Evolutionary conservation across 2,113 vertebrate genomes (phyloP).

Genomic region (Saguinus midas): DNA sequence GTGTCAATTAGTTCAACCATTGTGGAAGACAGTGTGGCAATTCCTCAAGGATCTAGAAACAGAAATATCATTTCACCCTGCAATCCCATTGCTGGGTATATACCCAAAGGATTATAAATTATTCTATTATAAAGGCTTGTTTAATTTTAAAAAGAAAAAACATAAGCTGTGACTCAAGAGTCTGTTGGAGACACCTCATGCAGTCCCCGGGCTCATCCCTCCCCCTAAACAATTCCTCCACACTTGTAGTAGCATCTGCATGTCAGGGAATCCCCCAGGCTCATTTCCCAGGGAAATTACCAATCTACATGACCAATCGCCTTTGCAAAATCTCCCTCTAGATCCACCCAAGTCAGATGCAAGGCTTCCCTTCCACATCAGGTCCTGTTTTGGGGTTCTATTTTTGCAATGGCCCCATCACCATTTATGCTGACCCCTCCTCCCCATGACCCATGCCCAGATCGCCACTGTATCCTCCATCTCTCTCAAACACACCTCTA

Average conservation of each 20-base stretch:
- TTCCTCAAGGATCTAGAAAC: too few relatives aligned
- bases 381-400: too few relatives aligned
- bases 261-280: too few relatives aligned
- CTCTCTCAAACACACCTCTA: background rate
- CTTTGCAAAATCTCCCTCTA: background rate
- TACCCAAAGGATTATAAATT: too few relatives aligned
- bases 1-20: too few relatives aligned
- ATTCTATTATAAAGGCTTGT: too few relatives aligned
- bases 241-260: background rate
- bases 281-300: background rate
- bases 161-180: background rate
- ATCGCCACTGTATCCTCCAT: background rate
- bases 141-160: background rate
- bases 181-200: background rate
- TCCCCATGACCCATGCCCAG: background rate
- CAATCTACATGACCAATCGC: fast-evolving
- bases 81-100: too few relatives aligned
- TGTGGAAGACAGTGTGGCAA: too few relatives aligned
- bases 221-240: background rate
- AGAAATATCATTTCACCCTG: too few relatives aligned
- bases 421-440: background rate
- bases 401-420: background rate
- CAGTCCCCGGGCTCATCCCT: fast-evolving
- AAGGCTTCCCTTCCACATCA: background rate
- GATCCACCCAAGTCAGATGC: background rate